A percentile compares a stretch with the other conserved stretches of the same genome.
phyloP scores from a whole-genome alignment of 2,797 vertebrate genomes.

The Chanos chanos region DNA sequence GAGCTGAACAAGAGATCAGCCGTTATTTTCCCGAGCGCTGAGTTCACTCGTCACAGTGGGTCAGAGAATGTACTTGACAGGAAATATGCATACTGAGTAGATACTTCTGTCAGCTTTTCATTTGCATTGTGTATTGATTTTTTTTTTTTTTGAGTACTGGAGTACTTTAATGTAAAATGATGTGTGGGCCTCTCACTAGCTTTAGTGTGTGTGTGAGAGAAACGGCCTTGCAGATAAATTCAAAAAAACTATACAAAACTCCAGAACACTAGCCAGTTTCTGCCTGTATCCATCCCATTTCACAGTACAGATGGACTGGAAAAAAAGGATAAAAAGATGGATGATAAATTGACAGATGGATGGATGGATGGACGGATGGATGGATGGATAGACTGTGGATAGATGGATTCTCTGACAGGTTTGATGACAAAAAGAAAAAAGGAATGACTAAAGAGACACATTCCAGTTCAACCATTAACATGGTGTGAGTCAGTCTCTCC shows the following conservation, averaged over 20 bases:
- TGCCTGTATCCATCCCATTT: too few relatives aligned
- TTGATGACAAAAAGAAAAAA: conserved; percentile 1
- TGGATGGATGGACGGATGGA: conserved; percentile 8
- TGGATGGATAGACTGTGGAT: conserved; percentile 20
- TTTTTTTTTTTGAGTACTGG: too few relatives aligned
- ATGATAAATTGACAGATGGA: not conserved
- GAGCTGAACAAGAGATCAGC: conserved; percentile 72
- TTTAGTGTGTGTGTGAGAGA: conserved; percentile 75
- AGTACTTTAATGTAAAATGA: conserved; percentile 80
- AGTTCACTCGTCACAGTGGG: conserved; percentile 71
- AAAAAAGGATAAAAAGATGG: not conserved
- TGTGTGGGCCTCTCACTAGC: conserved; percentile 71
- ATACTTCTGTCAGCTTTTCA: conserved; percentile 79
- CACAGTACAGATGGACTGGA: too few relatives aligned
- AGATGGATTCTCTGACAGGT: conserved; percentile 7
- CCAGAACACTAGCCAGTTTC: too few relatives aligned
- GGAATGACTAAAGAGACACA: not conserved
- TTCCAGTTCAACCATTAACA: not conserved
- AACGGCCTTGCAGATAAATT: conserved; percentile 45
- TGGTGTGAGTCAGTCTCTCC: conserved; percentile 21
- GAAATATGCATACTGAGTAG: conserved; percentile 84
- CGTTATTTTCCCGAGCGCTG: conserved; percentile 75
- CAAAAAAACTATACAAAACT: too few relatives aligned
- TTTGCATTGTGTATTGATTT: conserved; percentile 84
- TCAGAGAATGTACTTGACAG: conserved; percentile 85